Conservation (phyloP, 2,888 invertebrate species). For the Catocala sponsa region DNA sequence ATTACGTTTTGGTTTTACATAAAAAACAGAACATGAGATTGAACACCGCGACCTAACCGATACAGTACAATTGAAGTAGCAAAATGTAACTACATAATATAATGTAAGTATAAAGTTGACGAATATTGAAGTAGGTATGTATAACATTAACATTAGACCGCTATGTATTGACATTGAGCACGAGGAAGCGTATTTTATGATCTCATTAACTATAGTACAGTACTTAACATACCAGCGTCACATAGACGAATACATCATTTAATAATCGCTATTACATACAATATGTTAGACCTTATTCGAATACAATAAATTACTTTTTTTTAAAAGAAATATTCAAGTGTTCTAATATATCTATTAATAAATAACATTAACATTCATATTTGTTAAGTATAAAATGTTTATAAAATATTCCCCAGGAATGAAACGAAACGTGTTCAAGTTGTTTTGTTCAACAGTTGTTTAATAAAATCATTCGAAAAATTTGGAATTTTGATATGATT, state of each 20-base stretch:
- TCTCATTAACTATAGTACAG: conserved; percentile 59
- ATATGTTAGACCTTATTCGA: conserved; percentile 77
- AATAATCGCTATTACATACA: conserved; percentile 64
- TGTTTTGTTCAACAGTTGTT: conserved; percentile 56
- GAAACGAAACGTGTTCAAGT: conserved; percentile 59
- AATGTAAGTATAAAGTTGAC: conserved; percentile 51
- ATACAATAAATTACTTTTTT: conserved; percentile 70
- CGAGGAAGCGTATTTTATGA: conserved; percentile 79
- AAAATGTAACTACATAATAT: conserved; percentile 46
- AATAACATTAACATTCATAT: conserved; percentile 69
- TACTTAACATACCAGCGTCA: conserved; percentile 82
- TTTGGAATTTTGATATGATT: conserved; percentile 79
- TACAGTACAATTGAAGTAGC: conserved; percentile 58
- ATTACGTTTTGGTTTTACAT: conserved; percentile 61
- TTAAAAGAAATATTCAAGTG: conserved; percentile 75
- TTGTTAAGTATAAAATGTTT: conserved; percentile 56
- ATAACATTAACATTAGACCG: conserved; percentile 74
- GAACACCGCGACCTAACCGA: conserved; percentile 71
- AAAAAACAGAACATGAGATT: conserved; percentile 73
- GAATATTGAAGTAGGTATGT: conserved; percentile 53
- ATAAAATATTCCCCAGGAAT: conserved; percentile 66
- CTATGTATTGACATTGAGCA: conserved; percentile 84
- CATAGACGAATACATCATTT: conserved; percentile 78
- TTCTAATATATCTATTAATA: conserved; percentile 64
- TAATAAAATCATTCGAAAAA: conserved; percentile 63